Percentiles rank a stretch among this genome's conserved stretches.
Conservation (phyloP, 2,888 invertebrate genomes). For the Abrostola tripartita region DNA sequence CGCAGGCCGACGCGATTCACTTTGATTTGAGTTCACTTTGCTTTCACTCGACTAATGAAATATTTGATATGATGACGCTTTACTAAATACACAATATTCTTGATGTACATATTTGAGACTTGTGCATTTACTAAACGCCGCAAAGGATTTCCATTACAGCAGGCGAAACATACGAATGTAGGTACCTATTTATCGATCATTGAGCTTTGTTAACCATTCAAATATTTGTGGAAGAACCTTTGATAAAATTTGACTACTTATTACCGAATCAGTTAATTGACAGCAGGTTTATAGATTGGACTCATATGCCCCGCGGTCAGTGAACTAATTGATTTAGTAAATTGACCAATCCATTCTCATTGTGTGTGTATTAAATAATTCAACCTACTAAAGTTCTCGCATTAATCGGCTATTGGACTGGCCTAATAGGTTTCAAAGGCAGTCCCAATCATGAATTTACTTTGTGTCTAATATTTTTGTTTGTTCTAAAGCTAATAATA, state of each 20-base stretch:
- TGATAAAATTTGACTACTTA: slow-evolving; percentile 22
- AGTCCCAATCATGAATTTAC: slow-evolving; percentile 24
- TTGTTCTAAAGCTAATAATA: slow-evolving; percentile 18
- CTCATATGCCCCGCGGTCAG: slow-evolving; percentile 34
- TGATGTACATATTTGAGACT: slow-evolving; percentile 16
- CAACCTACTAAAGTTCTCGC: slow-evolving; percentile 34
- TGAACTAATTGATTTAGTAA: slow-evolving; percentile 52
- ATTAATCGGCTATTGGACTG: slow-evolving; percentile 17
- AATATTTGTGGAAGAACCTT: slow-evolving; percentile 13
- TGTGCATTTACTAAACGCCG: slow-evolving; percentile 22
- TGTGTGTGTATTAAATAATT: slow-evolving; percentile 42
- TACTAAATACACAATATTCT: slow-evolving; percentile 20
- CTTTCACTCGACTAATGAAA: slow-evolving; percentile 36
- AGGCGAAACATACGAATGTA: slow-evolving; percentile 23
- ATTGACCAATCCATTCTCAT: slow-evolving; percentile 37
- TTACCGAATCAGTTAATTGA: slow-evolving; percentile 46
- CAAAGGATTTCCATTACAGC: slow-evolving; percentile 36
- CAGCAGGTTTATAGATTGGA: slow-evolving; percentile 49
- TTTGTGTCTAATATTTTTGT: slow-evolving; percentile 24
- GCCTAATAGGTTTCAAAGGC: slow-evolving; percentile 31
- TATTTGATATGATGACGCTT: slow-evolving; percentile 37
- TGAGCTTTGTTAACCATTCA: slow-evolving; percentile 39
- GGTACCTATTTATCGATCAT: slow-evolving; percentile 34
- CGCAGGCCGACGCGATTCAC: slow-evolving; percentile 55
- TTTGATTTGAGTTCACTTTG: slow-evolving; percentile 64